These are phyloP conservation scores for Lepidocolaptes lacrymiger DNA, from an alignment of 2,797 vertebrate genomes.

Conservation along the genomic window DNA sequence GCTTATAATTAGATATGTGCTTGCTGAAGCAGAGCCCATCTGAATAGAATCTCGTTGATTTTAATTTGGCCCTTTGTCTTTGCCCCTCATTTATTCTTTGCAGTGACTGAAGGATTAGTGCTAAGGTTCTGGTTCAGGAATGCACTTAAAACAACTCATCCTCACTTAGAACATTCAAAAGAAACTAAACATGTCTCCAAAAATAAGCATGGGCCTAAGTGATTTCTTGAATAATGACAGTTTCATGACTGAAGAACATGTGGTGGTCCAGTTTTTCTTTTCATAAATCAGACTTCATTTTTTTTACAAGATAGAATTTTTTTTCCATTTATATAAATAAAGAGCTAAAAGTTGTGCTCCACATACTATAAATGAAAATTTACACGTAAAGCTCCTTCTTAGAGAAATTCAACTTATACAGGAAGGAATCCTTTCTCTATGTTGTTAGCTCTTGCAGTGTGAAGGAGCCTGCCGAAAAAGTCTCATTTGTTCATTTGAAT, in stretches of 20 bases:
- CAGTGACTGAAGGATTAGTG: conserved; percentile 37
- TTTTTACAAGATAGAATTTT: background rate
- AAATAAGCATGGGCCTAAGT: background rate
- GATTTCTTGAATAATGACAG: background rate
- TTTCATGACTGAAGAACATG: background rate
- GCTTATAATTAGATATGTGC: conserved; percentile 65
- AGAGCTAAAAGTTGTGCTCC: background rate
- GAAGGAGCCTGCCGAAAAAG: background rate
- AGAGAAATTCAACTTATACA: background rate
- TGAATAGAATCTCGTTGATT: conserved; percentile 62
- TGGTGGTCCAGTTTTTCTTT: background rate
- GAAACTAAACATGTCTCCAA: background rate
- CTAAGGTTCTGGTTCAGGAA: conserved; percentile 56
- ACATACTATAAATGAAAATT: background rate
- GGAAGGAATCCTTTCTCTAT: background rate
- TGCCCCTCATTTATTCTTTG: conserved; percentile 61
- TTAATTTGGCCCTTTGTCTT: conserved; percentile 68
- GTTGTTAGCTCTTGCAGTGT: background rate
- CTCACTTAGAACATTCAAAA: background rate
- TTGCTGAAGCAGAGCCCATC: conserved; percentile 64
- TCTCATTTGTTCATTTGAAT: background rate
- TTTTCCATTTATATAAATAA: background rate
- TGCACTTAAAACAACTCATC: conserved; percentile 37
- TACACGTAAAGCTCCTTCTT: background rate
- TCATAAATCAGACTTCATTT: background rate